Conservation (phyloP, 2,888 invertebrate genomes). For the Parnassius glacialis region DNA sequence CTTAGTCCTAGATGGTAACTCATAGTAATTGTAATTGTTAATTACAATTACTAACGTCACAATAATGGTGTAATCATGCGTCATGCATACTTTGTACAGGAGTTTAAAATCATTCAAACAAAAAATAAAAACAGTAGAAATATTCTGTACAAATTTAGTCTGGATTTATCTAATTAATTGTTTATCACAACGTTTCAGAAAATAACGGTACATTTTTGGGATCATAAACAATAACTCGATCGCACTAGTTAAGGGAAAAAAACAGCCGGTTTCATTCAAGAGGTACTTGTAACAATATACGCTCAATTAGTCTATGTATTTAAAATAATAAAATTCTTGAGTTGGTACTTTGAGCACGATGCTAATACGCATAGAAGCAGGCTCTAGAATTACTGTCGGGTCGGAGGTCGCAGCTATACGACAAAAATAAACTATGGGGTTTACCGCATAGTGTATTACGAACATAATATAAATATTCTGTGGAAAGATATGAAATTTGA, state of each 20-base stretch:
- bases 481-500: no score
- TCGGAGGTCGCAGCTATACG: slow-evolving; percentile 10
- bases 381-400: slow-evolving; percentile 19
- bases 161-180: no score
- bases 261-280: slow-evolving; percentile 7
- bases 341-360: background rate
- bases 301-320: slow-evolving; percentile 16
- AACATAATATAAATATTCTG: background rate
- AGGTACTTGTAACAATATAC: slow-evolving; percentile 19
- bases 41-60: no score
- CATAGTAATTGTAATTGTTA: no score
- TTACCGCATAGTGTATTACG: background rate
- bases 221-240: slow-evolving; percentile 8
- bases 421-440: slow-evolving; percentile 9
- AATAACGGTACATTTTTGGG: slow-evolving; percentile 3
- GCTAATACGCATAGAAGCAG: background rate
- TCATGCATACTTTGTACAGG: no score
- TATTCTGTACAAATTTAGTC: no score
- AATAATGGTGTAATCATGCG: no score
- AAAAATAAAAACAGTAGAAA: no score
- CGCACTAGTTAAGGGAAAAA: slow-evolving; percentile 6
- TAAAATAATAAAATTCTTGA: slow-evolving; percentile 13
- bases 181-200: background rate
- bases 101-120: no score
- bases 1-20: no score